Evolutionary conservation across 2,888 invertebrate species (phyloP).

Genomic region (Ecliptopera silaceata): DNA sequence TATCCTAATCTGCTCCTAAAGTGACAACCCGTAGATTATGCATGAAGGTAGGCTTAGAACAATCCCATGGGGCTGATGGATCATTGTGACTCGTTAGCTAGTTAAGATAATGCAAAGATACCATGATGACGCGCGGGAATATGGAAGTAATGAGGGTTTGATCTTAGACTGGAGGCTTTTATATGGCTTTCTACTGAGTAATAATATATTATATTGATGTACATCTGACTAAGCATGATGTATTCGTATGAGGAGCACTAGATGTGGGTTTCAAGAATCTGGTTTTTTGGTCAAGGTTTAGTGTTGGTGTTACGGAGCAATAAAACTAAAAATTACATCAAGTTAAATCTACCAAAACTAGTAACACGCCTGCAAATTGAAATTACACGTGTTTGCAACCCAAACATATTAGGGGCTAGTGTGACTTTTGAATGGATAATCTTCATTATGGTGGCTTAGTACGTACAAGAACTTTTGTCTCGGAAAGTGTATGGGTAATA

Average conservation of each 20-base stretch:
- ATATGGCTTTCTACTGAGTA: too few species aligned
- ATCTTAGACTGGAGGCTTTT: conserved; percentile 13
- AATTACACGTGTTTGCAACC: too few species aligned
- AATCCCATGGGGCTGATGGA: conserved; percentile 52
- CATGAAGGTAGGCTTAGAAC: conserved; percentile 45
- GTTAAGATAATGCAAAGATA: conserved; percentile 47
- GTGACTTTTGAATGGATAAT: neutral
- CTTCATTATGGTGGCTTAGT: neutral
- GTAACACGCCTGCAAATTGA: too few species aligned
- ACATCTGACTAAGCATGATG: too few species aligned
- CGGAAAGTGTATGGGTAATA: conserved; percentile 8
- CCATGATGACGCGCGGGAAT: conserved; percentile 40
- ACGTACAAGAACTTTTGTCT: neutral
- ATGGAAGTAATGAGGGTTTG: conserved; percentile 35
- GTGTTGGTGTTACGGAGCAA: too few species aligned
- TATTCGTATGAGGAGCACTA: too few species aligned
- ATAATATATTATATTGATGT: too few species aligned
- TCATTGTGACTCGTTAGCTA: conserved; percentile 46
- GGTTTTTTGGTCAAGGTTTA: too few species aligned
- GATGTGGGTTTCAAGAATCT: too few species aligned
- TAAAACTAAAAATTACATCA: too few species aligned
- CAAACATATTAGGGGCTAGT: too few species aligned
- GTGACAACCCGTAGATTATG: conserved; percentile 47
- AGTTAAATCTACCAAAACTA: too few species aligned
- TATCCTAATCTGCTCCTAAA: conserved; percentile 41